Percentiles rank a stretch among this genome's conserved stretches.
Conservation (phyloP, 2,113 vertebrate species). For the Pituophis catenifer region DNA sequence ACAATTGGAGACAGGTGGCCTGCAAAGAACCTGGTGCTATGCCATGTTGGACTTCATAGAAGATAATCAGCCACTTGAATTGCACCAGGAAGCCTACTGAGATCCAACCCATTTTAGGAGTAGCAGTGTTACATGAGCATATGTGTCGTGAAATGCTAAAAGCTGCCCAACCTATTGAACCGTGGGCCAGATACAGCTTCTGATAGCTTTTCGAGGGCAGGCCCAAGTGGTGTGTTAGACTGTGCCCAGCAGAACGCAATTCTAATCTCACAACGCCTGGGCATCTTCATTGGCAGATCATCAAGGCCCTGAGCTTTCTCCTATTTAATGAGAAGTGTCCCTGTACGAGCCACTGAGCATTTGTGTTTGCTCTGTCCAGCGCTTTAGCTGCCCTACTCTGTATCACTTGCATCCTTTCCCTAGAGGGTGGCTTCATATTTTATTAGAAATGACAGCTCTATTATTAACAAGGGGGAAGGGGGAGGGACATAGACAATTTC, state of each 20-base stretch:
- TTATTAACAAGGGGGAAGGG: conserved; percentile 68
- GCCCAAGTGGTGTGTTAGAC: not conserved
- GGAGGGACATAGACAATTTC: conserved; percentile 18
- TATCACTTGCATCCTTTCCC: conserved; percentile 68
- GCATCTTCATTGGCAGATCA: not conserved
- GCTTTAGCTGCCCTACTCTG: conserved; percentile 47
- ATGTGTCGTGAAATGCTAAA: not conserved
- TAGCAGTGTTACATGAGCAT: not conserved
- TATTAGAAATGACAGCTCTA: conserved; percentile 76
- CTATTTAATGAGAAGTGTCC: conserved; percentile 47
- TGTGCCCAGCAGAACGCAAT: not conserved
- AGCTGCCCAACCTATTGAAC: not conserved
- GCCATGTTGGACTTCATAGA: not conserved
- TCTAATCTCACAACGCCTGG: not conserved
- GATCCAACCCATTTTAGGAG: not conserved
- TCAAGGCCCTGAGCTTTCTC: conserved; percentile 1
- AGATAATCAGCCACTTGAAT: not conserved
- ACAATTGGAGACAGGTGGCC: not conserved
- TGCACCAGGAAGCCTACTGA: not conserved
- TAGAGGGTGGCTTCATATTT: conserved; percentile 64
- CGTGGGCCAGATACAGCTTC: not conserved
- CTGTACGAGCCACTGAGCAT: conserved; percentile 56
- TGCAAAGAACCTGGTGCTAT: not conserved
- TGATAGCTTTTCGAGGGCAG: not conserved
- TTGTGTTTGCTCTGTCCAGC: conserved; percentile 43